A percentile compares a stretch with the other conserved stretches of the same genome.
Conservation (phyloP, 1,140 invertebrate genomes). For the Lethocerus indicus region DNA sequence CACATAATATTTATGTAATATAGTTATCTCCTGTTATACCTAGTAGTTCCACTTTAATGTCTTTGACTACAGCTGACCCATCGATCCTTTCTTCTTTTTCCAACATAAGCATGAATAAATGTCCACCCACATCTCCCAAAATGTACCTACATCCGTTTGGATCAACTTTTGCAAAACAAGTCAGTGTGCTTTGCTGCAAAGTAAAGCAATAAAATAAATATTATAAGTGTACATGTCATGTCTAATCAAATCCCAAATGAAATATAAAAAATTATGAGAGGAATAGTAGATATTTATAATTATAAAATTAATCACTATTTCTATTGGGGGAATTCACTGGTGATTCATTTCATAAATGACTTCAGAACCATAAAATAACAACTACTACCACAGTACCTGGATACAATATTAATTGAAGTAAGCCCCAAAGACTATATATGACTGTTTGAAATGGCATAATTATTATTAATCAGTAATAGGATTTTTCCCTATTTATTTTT, state of each 20-base stretch:
- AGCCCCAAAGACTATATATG: too few species aligned
- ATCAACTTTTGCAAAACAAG: constrained; percentile 90
- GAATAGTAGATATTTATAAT: neutral
- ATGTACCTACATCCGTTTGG: constrained; percentile 79
- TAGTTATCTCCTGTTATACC: constrained; percentile 31
- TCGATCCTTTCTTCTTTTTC: constrained; percentile 69
- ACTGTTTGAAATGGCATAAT: too few species aligned
- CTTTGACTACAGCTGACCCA: constrained; percentile 58
- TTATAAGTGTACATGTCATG: neutral
- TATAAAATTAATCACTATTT: neutral
- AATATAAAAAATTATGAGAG: neutral
- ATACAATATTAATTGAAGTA: too few species aligned
- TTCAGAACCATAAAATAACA: too few species aligned
- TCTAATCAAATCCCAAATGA: neutral
- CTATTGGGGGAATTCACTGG: too few species aligned
- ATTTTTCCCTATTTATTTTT: too few species aligned
- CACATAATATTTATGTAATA: neutral
- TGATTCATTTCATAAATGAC: too few species aligned
- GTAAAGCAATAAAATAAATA: constrained; percentile 19
- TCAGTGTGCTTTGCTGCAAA: constrained; percentile 73
- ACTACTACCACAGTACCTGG: too few species aligned
- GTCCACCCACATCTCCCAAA: constrained; percentile 85
- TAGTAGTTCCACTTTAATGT: constrained; percentile 83
- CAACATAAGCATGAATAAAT: constrained; percentile 91
- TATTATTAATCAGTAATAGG: too few species aligned